Evolutionary conservation across 1,140 invertebrate genomes (phyloP).

Genomic region (Pseudobourletiella spinata): DNA sequence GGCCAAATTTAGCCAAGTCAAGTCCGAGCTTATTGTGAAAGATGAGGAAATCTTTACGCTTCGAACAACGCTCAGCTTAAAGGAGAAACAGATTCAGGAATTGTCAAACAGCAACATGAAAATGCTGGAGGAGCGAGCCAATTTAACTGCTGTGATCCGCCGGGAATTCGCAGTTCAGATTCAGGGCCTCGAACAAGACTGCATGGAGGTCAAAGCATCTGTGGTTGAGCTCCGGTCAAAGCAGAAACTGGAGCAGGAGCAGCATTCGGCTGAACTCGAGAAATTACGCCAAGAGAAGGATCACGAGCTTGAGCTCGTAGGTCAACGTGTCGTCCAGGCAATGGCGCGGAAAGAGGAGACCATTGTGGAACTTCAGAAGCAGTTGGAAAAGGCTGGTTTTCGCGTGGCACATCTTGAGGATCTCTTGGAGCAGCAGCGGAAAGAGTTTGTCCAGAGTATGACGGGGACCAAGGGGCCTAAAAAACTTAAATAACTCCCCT

Average conservation of each 20-base stretch:
- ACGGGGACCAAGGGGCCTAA: not conserved
- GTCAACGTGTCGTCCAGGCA: constrained; percentile 61
- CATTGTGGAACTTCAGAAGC: constrained; percentile 56
- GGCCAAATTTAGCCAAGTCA: constrained; percentile 51
- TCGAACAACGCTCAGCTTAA: constrained; percentile 44
- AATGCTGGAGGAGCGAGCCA: constrained; percentile 34
- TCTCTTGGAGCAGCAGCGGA: constrained; percentile 62
- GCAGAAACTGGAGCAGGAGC: constrained; percentile 32
- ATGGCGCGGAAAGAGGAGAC: constrained; percentile 65
- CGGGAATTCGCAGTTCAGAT: constrained; percentile 35
- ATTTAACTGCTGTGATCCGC: constrained; percentile 35
- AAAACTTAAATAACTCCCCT: not conserved
- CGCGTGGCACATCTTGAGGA: constrained; percentile 64
- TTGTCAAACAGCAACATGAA: constrained; percentile 47
- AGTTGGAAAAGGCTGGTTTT: constrained; percentile 55
- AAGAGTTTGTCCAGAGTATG: constrained; percentile 49
- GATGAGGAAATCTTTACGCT: constrained; percentile 50
- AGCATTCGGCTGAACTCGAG: constrained; percentile 33
- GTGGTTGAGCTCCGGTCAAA: constrained; percentile 31
- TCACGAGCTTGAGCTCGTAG: constrained; percentile 29
- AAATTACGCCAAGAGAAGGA: constrained; percentile 32
- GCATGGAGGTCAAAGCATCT: constrained; percentile 19
- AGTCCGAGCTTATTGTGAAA: constrained; percentile 48
- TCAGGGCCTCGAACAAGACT: constrained; percentile 34
- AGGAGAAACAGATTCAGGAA: constrained; percentile 42